These are phyloP conservation scores for Corythornis cristatus DNA, from an alignment of 2,113 vertebrate species.

Conservation along the genomic window DNA sequence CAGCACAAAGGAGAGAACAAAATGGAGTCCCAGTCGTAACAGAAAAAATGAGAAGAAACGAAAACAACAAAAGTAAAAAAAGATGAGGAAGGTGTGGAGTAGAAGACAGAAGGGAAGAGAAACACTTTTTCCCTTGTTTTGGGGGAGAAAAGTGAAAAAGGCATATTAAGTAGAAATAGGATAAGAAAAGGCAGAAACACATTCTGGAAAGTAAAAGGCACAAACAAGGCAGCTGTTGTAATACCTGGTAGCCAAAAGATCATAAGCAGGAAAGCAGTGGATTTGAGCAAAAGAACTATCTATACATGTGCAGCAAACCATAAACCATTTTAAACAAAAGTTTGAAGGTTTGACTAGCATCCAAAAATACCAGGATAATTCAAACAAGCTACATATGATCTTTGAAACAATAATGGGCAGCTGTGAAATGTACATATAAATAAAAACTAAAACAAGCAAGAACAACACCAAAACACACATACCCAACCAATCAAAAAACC, in stretches of 20 bases:
- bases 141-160: accelerated
- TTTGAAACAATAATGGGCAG: neutral
- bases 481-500: too few relatives aligned
- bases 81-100: neutral
- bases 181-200: neutral
- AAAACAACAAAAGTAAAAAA: neutral
- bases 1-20: neutral
- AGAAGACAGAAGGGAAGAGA: neutral
- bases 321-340: neutral
- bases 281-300: neutral
- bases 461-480: too few relatives aligned
- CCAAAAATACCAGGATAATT: neutral
- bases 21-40: neutral
- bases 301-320: neutral
- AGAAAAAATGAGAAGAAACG: neutral
- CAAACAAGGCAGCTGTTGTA: neutral
- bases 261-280: neutral
- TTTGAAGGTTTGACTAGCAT: neutral
- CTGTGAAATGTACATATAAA: neutral
- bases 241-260: neutral
- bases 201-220: neutral
- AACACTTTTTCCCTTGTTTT: neutral
- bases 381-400: neutral
- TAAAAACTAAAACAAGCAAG: too few relatives aligned
- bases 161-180: neutral